Evolutionary conservation across 2,797 vertebrate genomes (phyloP), one percentile per base, ranked within the genome.

Genomic region (Aplochiton taeniatus): DNA sequence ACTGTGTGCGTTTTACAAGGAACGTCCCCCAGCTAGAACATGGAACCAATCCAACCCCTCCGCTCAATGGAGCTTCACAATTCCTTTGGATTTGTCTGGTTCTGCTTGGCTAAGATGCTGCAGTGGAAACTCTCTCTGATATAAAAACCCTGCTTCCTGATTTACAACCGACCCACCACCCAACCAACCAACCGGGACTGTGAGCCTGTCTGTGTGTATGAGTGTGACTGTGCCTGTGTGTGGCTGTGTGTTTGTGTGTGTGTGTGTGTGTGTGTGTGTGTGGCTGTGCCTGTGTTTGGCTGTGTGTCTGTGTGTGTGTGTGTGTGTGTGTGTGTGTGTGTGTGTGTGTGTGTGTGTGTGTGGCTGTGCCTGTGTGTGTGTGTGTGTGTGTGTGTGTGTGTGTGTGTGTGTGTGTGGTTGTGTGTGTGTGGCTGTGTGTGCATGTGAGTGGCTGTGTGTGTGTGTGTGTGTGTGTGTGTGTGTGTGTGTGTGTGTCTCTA

Each of bases 61-160:
- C 5, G 43, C 11, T 57, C 4, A 58, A 45, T 45, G 44, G 42
- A 58, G 43, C 57, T 58, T 58, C 9, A 45, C 18, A n/a, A n/a
- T 44, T 17, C 56, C 17, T 13, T 61, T 66, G 66, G 41, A 57
- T 55, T 61, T 53, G 45, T 44, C 19, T 62, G 45, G 53, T 42
- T 46, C 57, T 58, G 57, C n/a, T 58, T 58, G 43, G 10, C 7
- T 16, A 44, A 16, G 53, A 20, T 11, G 8, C 13, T n/a, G 16
- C 42, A 41, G 69, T 65, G 63, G 69, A 58, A 72, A 66, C 41
- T 62, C 45, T 49, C 51, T 51, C 57, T 62, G 46, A 54, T 55
- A 65, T 72, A 51, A 65, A 71, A 66, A 31, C 31, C 46, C 13
- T 42, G 46, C 45, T 48, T 66, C 20, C 53, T 62, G 58, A 62